phyloP scores from a whole-genome alignment of 1,140 invertebrate genomes.

The Laupala kohalensis region DNA sequence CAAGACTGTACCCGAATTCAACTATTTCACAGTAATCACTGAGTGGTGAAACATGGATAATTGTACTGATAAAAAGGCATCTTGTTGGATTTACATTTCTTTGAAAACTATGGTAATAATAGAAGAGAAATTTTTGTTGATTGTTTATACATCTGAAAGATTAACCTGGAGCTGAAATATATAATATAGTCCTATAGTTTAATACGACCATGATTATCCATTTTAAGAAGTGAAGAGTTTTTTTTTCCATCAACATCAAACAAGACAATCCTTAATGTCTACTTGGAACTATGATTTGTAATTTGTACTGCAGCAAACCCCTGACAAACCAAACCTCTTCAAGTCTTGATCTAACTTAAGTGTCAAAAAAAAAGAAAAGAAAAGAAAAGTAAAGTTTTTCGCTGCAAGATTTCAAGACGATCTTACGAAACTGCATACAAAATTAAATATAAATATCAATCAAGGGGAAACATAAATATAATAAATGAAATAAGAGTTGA shows the following conservation, averaged over 20 bases:
- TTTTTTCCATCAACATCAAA: neutral
- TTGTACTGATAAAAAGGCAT: slow-evolving; percentile 9
- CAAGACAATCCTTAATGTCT: neutral
- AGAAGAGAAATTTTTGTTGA: neutral
- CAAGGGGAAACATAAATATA: neutral
- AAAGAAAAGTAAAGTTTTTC: neutral
- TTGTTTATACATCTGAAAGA: neutral
- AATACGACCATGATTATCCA: neutral
- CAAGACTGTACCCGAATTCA: neutral
- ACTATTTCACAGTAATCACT: neutral
- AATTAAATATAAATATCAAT: neutral
- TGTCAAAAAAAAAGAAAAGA: neutral
- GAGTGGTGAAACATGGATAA: slow-evolving; percentile 5
- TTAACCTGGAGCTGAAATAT: neutral
- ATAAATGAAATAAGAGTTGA: neutral
- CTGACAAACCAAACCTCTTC: neutral
- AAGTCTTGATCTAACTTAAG: too few species aligned
- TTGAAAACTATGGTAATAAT: neutral
- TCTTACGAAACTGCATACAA: neutral
- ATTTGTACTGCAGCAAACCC: neutral
- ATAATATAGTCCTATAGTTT: neutral
- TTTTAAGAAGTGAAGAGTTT: neutral
- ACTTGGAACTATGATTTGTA: neutral
- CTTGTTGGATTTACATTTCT: slow-evolving; percentile 4
- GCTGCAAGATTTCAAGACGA: neutral